Evolutionary conservation across 1,140 invertebrate species (phyloP).

Genomic region (Papilio helenus): DNA sequence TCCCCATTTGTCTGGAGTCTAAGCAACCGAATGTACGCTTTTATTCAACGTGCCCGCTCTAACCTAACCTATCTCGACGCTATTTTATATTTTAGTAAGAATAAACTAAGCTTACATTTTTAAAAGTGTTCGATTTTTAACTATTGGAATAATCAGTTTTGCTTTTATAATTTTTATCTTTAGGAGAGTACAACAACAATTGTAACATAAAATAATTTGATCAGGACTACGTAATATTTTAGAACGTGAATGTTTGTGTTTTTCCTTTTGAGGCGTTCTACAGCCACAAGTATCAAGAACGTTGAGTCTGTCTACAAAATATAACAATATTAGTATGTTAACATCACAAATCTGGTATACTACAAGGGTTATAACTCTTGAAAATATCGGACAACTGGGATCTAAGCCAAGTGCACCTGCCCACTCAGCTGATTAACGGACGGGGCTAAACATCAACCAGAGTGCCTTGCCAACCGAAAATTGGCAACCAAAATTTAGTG

Average conservation of each 20-base stretch:
- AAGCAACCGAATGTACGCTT: conserved; percentile 52
- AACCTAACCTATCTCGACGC: conserved; percentile 25
- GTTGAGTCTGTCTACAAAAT: background rate
- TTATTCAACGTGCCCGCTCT: conserved; percentile 48
- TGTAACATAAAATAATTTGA: background rate
- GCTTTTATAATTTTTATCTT: too few species aligned
- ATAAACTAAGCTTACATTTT: background rate
- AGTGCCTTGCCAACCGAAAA: conserved; percentile 41
- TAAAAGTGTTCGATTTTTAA: background rate
- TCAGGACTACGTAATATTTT: background rate
- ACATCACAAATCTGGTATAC: conserved; percentile 31
- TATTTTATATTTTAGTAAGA: conserved; percentile 34
- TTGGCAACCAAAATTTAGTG: conserved; percentile 41
- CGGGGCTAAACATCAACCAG: conserved; percentile 41
- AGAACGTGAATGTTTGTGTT: background rate
- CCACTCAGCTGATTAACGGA: conserved; percentile 40
- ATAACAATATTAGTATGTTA: conserved; percentile 20
- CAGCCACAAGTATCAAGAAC: background rate
- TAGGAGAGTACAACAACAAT: background rate
- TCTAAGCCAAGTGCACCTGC: conserved; percentile 41
- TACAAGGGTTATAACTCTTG: conserved; percentile 38
- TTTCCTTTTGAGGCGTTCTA: background rate
- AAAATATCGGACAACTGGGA: conserved; percentile 41
- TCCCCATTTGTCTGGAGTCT: conserved; percentile 63
- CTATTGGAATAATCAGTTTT: background rate